Evolutionary conservation across 2,113 vertebrate species (phyloP).

Genomic region (Peromyscus californicus): DNA sequence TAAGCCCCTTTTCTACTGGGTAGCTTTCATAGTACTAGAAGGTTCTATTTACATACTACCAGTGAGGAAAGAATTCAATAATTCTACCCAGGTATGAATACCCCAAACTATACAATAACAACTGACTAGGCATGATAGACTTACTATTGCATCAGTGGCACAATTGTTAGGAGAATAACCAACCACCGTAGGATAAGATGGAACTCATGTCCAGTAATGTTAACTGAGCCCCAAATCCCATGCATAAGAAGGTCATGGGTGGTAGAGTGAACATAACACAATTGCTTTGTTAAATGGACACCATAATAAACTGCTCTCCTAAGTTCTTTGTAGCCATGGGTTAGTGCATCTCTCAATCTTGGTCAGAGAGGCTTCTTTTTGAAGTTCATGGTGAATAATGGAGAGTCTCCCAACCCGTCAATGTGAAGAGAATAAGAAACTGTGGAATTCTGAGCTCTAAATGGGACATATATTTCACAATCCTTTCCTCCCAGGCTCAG

Average conservation of each 20-base stretch:
- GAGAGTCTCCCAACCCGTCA: background rate
- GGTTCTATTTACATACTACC: background rate
- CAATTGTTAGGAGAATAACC: background rate
- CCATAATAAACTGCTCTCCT: background rate
- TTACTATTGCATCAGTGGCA: background rate
- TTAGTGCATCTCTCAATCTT: background rate
- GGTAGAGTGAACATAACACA: background rate
- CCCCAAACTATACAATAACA: background rate
- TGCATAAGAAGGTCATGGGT: background rate
- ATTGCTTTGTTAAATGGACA: background rate
- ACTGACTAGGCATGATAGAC: background rate
- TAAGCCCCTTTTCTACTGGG: background rate
- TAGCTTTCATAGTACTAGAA: background rate
- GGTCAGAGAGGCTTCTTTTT: background rate
- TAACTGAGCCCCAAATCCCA: no score
- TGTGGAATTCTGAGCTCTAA: background rate
- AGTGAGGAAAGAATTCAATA: background rate
- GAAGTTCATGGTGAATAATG: background rate
- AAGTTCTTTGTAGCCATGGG: background rate
- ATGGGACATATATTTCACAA: background rate
- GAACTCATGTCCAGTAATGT: background rate
- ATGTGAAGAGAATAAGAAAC: background rate
- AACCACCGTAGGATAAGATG: background rate
- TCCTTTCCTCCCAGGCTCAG: background rate
- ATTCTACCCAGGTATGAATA: background rate